Conservation (phyloP, 2,888 invertebrate genomes). For the Sepiola atlantica region DNA sequence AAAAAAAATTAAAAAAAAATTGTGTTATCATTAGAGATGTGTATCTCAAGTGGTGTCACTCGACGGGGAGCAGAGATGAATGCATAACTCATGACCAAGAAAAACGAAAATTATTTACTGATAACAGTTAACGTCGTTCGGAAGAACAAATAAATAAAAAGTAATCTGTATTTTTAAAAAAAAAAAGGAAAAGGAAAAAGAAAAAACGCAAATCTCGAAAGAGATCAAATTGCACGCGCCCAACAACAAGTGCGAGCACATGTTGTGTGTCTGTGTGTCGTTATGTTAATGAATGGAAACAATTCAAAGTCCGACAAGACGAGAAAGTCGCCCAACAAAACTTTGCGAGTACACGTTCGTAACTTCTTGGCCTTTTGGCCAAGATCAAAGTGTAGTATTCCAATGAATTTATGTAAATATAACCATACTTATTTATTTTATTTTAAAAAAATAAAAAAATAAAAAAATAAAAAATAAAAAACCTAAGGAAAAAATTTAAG, state of each 20-base stretch:
- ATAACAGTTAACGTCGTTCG: background rate
- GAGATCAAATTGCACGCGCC: background rate
- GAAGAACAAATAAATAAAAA: background rate
- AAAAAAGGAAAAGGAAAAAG: background rate
- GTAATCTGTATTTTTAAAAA: background rate
- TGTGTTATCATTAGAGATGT: background rate
- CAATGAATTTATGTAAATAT: too few species aligned
- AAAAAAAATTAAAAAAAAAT: background rate
- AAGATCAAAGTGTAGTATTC: too few species aligned
- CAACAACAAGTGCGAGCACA: background rate
- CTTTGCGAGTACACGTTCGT: too few species aligned
- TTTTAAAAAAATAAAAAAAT: too few species aligned
- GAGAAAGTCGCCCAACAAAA: background rate
- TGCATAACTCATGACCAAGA: background rate
- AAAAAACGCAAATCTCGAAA: background rate
- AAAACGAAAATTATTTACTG: constrained; percentile 8
- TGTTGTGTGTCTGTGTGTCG: background rate
- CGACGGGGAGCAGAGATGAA: background rate
- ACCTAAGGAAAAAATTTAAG: too few species aligned
- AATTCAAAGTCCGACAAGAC: background rate
- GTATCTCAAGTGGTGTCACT: background rate
- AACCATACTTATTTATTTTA: too few species aligned
- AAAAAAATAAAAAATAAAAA: too few species aligned
- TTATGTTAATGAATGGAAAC: background rate
- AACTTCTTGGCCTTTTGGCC: too few species aligned